phyloP scores from a whole-genome alignment of 2,888 invertebrate species.

The Toxonevra muliebris region DNA sequence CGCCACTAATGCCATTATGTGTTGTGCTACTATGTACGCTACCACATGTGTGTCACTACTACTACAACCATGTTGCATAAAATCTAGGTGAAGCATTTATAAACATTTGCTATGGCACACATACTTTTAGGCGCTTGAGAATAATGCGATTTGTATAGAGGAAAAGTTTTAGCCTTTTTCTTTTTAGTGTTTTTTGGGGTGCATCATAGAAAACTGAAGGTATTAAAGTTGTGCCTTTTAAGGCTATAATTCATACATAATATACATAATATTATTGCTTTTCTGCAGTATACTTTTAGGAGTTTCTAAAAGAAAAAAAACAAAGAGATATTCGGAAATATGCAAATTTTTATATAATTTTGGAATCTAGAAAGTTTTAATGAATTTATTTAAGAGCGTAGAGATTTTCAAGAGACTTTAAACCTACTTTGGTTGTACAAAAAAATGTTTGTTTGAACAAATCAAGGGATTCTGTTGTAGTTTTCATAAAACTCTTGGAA shows the following conservation, averaged over 20 bases:
- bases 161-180: too few relatives aligned
- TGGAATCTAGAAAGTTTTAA: too few relatives aligned
- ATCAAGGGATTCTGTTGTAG: background rate
- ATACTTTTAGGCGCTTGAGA: conserved; percentile 28
- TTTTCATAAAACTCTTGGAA: background rate
- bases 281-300: background rate
- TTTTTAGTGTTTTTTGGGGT: background rate
- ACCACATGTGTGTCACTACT: conserved; percentile 27
- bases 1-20: conserved; percentile 3
- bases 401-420: background rate
- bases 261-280: too few relatives aligned
- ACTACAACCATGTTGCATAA: background rate
- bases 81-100: conserved; percentile 28
- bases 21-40: too few relatives aligned
- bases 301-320: background rate
- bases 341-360: too few relatives aligned
- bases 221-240: too few relatives aligned
- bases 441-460: background rate
- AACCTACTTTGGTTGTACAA: background rate
- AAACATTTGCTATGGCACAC: conserved; percentile 30
- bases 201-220: too few relatives aligned
- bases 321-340: background rate
- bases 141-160: background rate
- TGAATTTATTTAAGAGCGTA: background rate
- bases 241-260: too few relatives aligned